Conservation (phyloP, 2,888 invertebrate genomes). For the Ceramica pisi region DNA sequence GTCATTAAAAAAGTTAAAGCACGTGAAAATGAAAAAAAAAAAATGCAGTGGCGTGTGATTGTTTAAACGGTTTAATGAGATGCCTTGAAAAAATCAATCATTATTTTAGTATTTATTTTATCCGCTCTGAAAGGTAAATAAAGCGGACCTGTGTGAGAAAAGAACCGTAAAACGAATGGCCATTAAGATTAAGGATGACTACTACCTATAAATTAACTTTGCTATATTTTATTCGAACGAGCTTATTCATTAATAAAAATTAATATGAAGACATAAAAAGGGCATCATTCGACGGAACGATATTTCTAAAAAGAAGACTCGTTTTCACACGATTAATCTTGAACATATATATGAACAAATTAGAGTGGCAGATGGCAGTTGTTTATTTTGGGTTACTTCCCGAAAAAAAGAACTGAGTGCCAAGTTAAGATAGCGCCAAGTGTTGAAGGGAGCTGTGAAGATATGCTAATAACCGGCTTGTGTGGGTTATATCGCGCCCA, state of each 20-base stretch:
- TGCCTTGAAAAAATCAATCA: constrained; percentile 42
- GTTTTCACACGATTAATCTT: constrained; percentile 41
- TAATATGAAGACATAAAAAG: constrained; percentile 55
- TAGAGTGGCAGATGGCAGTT: constrained; percentile 37
- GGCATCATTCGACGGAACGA: constrained; percentile 33
- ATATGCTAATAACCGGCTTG: constrained; percentile 75
- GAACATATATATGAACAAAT: constrained; percentile 37
- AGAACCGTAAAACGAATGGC: constrained; percentile 46
- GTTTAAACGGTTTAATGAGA: constrained; percentile 43
- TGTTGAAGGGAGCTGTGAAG: constrained; percentile 64
- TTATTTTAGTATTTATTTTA: constrained; percentile 46
- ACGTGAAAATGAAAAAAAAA: constrained; percentile 39
- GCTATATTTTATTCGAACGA: constrained; percentile 50
- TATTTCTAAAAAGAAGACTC: constrained; percentile 20
- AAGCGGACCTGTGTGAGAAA: constrained; percentile 35
- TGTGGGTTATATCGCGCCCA: constrained; percentile 70
- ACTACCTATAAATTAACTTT: constrained; percentile 55
- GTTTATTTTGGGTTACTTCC: constrained; percentile 32
- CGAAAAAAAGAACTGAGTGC: constrained; percentile 34
- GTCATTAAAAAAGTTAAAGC: constrained; percentile 27
- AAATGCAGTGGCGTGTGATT: constrained; percentile 26
- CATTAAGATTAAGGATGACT: constrained; percentile 51
- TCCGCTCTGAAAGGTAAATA: constrained; percentile 37
- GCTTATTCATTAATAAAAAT: constrained; percentile 42
- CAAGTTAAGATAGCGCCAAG: constrained; percentile 53